Evolutionary conservation across 2,113 vertebrate genomes (phyloP).

Genomic region (Varanus komodoensis): DNA sequence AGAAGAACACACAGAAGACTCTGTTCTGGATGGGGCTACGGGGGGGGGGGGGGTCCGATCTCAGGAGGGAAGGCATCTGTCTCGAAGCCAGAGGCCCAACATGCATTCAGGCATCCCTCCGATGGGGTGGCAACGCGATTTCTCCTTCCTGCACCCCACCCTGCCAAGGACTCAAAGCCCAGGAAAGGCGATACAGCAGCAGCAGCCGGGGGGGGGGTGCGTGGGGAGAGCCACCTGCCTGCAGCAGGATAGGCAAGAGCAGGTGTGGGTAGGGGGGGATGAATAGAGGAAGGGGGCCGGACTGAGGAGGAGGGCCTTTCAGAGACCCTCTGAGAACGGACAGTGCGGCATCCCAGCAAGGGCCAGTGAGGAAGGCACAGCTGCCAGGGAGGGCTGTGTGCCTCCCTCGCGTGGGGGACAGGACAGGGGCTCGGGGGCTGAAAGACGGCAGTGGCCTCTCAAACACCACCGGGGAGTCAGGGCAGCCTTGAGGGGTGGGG

Average conservation of each 20-base stretch:
- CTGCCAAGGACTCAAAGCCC: background rate
- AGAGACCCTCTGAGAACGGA: background rate
- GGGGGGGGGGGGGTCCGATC: background rate
- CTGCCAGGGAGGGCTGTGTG: background rate
- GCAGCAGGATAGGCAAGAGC: background rate
- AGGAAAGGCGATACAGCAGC: background rate
- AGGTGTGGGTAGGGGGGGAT: background rate
- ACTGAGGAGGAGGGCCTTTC: too few species aligned
- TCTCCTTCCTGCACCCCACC: background rate
- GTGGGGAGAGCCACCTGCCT: conserved; percentile 10
- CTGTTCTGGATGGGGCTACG: background rate
- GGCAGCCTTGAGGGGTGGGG: too few species aligned
- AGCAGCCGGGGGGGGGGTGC: too few species aligned
- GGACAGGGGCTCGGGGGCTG: background rate
- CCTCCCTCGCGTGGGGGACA: background rate
- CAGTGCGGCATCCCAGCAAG: background rate
- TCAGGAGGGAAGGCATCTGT: background rate
- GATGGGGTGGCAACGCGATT: background rate
- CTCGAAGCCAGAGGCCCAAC: background rate
- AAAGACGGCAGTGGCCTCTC: background rate
- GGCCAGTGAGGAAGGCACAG: background rate
- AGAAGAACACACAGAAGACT: too few species aligned
- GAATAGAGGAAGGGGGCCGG: background rate
- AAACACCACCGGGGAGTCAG: background rate
- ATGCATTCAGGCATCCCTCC: too few species aligned